Percentiles rank a stretch among this genome's conserved stretches.
phyloP scores from a whole-genome alignment of 2,888 invertebrate species.

The Metalampra italica region DNA sequence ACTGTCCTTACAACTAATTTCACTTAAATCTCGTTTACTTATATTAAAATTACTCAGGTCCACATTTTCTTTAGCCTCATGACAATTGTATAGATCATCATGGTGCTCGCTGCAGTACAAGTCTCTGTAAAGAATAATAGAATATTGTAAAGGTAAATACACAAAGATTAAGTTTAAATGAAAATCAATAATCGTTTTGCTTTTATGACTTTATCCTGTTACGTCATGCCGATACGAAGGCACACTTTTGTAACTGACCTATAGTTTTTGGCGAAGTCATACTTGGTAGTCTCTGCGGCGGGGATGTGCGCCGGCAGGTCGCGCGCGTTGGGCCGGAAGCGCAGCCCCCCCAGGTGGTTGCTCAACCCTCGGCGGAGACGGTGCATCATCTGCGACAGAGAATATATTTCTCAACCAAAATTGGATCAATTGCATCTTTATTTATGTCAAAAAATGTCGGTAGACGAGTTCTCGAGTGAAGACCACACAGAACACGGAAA shows the following conservation, averaged over 20 bases:
- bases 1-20: slow-evolving; percentile 31
- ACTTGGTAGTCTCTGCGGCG: slow-evolving; percentile 58
- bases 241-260: slow-evolving; percentile 32
- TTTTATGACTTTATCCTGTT: too few relatives aligned
- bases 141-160: slow-evolving; percentile 1
- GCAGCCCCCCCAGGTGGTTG: slow-evolving; percentile 50
- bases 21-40: slow-evolving; percentile 28
- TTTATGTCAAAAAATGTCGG: too few relatives aligned
- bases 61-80: slow-evolving; percentile 49
- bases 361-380: slow-evolving; percentile 46
- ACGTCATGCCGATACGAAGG: too few relatives aligned
- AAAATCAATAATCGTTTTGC: too few relatives aligned
- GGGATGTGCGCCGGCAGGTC: slow-evolving; percentile 43
- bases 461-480: too few relatives aligned
- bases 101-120: slow-evolving; percentile 53
- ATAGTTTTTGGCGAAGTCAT: slow-evolving; percentile 66
- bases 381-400: slow-evolving; percentile 30
- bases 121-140: slow-evolving; percentile 42
- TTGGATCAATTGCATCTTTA: too few relatives aligned
- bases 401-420: too few relatives aligned
- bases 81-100: slow-evolving; percentile 30
- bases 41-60: slow-evolving; percentile 42
- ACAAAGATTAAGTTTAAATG: too few relatives aligned
- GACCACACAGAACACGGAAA: too few relatives aligned
- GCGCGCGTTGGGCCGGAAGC: slow-evolving; percentile 39